Evolutionary conservation across 2,888 invertebrate genomes (phyloP).

Genomic region (Tridacna gigas): DNA sequence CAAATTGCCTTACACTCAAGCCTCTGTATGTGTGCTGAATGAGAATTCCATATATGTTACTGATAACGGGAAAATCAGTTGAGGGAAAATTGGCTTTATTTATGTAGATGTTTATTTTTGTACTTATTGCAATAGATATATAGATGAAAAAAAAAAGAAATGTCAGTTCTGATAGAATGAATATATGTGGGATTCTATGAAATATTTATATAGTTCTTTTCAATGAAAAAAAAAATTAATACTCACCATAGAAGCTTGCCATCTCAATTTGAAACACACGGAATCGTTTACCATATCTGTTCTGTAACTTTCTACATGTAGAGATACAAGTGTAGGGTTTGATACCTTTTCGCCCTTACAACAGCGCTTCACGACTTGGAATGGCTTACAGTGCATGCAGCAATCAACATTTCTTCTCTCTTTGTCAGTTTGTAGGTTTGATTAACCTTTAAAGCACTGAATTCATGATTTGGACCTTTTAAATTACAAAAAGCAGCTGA

Average conservation of each 20-base stretch:
- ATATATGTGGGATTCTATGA: background rate
- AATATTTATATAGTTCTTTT: background rate
- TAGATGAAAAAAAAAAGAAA: background rate
- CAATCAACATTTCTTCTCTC: background rate
- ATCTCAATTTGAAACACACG: background rate
- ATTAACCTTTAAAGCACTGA: too few relatives aligned
- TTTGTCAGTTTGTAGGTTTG: too few relatives aligned
- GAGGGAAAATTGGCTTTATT: too few relatives aligned
- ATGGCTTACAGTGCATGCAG: constrained; percentile 22
- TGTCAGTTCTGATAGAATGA: background rate
- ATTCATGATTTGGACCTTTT: too few relatives aligned
- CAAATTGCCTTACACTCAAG: too few relatives aligned
- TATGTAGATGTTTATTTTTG: too few relatives aligned
- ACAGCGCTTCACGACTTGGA: background rate
- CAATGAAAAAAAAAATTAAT: background rate
- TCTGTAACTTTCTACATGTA: too few relatives aligned
- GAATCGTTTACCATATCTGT: background rate
- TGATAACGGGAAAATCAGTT: background rate
- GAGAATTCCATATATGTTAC: constrained; percentile 1
- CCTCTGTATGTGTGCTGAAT: background rate
- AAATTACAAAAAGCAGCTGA: too few relatives aligned
- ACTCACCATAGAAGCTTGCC: background rate
- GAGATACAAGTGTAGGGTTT: too few relatives aligned
- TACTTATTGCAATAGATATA: background rate
- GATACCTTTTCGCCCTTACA: too few relatives aligned